phyloP scores from a whole-genome alignment of 2,113 vertebrate genomes.

The Odocoileus virginianus region DNA sequence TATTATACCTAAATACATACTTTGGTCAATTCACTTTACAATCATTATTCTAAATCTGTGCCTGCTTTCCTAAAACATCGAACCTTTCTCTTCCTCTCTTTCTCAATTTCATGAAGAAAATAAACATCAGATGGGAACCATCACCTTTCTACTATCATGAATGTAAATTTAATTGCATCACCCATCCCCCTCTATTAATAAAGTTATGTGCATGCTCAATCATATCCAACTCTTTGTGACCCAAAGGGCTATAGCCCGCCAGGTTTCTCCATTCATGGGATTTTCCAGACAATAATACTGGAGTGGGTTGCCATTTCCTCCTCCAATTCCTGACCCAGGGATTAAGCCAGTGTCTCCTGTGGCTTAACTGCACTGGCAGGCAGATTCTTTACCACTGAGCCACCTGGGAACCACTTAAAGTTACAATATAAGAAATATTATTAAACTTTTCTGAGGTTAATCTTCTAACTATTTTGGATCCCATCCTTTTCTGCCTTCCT shows the following conservation, averaged over 20 bases:
- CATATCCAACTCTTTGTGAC: not conserved
- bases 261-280: not conserved
- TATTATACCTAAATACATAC: not conserved
- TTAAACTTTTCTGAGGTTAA: not conserved
- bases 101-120: not conserved
- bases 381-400: not conserved
- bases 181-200: not conserved
- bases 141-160: not conserved
- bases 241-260: not conserved
- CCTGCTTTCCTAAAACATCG: not conserved
- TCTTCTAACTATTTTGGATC: not conserved
- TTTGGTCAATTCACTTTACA: not conserved
- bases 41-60: not conserved
- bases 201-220: not conserved
- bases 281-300: not conserved
- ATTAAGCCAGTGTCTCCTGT: not conserved
- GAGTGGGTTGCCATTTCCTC: not conserved
- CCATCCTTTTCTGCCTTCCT: not conserved
- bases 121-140: not conserved
- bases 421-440: not conserved
- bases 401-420: not conserved
- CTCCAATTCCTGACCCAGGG: not conserved
- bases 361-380: not conserved
- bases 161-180: not conserved
- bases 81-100: not conserved